These are phyloP conservation scores for Cosmia pyralina DNA, from an alignment of 2,888 invertebrate species.

Conservation along the genomic window DNA sequence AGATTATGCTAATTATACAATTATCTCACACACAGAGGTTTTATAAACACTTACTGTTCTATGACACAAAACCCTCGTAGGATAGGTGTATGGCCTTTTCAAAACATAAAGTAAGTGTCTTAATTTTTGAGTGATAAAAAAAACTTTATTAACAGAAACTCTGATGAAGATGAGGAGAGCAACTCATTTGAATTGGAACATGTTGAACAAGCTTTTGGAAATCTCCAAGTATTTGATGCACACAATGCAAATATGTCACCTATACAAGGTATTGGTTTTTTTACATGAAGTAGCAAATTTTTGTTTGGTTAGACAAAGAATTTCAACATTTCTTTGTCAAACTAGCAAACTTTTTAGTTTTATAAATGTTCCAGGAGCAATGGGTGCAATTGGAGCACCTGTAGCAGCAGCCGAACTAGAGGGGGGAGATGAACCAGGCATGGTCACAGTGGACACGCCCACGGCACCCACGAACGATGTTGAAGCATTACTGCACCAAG, in stretches of 20 bases:
- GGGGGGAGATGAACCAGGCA: conserved; percentile 94
- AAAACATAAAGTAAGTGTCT: neutral
- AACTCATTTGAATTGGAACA: conserved; percentile 91
- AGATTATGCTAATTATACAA: neutral
- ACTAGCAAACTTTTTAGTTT: neutral
- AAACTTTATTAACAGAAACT: conserved; percentile 74
- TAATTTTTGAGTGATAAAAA: neutral
- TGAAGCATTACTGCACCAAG: conserved; percentile 93
- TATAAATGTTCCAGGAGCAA: conserved; percentile 68
- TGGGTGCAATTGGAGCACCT: conserved; percentile 83
- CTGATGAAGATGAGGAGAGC: conserved; percentile 91
- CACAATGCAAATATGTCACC: conserved; percentile 89
- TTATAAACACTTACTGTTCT: neutral
- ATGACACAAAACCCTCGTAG: neutral
- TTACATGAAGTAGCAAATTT: neutral
- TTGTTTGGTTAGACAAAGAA: no score
- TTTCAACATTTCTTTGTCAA: neutral
- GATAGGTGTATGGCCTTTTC: neutral
- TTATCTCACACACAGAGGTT: neutral
- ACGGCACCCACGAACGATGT: conserved; percentile 93
- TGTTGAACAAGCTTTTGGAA: conserved; percentile 89
- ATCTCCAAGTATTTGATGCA: conserved; percentile 90
- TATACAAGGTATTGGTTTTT: conserved; percentile 79
- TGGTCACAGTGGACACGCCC: conserved; percentile 94
- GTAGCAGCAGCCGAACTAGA: conserved; percentile 95